phyloP scores from a whole-genome alignment of 1,140 invertebrate species.

The Drosophila melanica region DNA sequence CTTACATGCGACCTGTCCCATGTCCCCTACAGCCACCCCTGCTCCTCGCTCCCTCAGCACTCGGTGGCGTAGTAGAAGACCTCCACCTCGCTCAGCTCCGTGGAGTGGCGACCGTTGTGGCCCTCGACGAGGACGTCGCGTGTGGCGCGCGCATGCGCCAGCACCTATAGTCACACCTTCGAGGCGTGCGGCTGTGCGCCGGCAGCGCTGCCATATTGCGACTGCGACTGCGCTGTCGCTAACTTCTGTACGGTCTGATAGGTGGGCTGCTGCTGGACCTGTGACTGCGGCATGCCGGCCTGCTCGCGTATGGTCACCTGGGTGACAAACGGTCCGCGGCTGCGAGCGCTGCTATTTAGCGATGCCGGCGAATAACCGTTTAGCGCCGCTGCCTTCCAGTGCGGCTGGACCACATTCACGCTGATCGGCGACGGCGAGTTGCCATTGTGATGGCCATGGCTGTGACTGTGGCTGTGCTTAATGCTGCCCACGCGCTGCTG shows the following conservation, averaged over 20 bases:
- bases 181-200: slow-evolving; percentile 78
- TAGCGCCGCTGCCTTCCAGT: slow-evolving; percentile 75
- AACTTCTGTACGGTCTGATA: slow-evolving; percentile 76
- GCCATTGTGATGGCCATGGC: slow-evolving; percentile 26
- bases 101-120: slow-evolving; percentile 13
- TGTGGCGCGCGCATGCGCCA: slow-evolving; percentile 77
- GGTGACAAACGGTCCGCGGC: slow-evolving; percentile 86
- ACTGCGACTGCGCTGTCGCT: slow-evolving; percentile 32
- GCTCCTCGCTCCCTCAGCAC: slow-evolving; percentile 53
- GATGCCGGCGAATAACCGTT: slow-evolving; percentile 72
- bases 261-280: slow-evolving; percentile 63
- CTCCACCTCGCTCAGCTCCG: slow-evolving; percentile 68
- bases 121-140: slow-evolving; percentile 59
- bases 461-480: slow-evolving; percentile 72
- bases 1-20: slow-evolving; percentile 5
- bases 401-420: slow-evolving; percentile 64
- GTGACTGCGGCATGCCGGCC: slow-evolving; percentile 39
- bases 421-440: slow-evolving; percentile 61
- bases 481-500: slow-evolving; percentile 84
- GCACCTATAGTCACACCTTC: slow-evolving; percentile 84
- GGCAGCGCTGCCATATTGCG: slow-evolving; percentile 63
- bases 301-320: slow-evolving; percentile 85
- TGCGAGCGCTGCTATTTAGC: slow-evolving; percentile 79
- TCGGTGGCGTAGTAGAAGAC: slow-evolving; percentile 81
- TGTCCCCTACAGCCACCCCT: too few relatives aligned